Percentiles rank a stretch among this genome's conserved stretches.
These are phyloP conservation scores for Falco columbarius DNA, from an alignment of 2,797 vertebrate genomes.

Conservation along the genomic window DNA sequence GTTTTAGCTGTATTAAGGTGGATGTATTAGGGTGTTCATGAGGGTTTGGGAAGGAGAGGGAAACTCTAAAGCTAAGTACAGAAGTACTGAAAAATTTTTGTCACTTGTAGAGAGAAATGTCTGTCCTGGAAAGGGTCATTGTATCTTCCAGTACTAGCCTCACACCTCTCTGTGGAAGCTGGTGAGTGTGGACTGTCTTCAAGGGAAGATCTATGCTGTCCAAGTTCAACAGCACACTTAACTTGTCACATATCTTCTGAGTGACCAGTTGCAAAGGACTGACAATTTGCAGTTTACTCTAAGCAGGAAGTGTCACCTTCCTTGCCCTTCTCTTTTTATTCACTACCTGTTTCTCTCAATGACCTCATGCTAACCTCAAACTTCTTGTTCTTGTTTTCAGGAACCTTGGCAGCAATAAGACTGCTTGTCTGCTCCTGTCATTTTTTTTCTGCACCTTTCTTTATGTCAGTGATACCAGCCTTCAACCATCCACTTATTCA, in stretches of 20 bases:
- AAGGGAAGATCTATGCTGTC: background rate
- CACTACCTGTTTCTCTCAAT: background rate
- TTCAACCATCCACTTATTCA: conserved; percentile 59
- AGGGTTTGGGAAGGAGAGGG: background rate
- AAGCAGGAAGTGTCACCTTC: background rate
- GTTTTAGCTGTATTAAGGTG: background rate
- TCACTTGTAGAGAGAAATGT: background rate
- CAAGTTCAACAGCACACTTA: background rate
- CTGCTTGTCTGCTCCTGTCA: conserved; percentile 45
- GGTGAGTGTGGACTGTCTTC: background rate
- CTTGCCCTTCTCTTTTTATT: background rate
- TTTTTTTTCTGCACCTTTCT: conserved; percentile 33
- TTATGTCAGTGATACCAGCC: conserved; percentile 40
- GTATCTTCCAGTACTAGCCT: background rate
- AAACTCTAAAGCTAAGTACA: background rate
- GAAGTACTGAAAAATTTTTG: background rate
- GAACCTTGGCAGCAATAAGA: conserved; percentile 43
- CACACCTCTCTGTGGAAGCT: background rate
- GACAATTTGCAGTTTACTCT: background rate
- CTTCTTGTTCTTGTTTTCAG: conserved; percentile 13
- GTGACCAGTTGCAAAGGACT: background rate
- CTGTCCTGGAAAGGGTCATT: background rate
- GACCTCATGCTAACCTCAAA: background rate
- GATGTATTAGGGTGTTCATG: background rate
- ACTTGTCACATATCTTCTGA: background rate